Evolutionary conservation across 1,140 invertebrate genomes (phyloP).

Genomic region (Micrasema longulum): DNA sequence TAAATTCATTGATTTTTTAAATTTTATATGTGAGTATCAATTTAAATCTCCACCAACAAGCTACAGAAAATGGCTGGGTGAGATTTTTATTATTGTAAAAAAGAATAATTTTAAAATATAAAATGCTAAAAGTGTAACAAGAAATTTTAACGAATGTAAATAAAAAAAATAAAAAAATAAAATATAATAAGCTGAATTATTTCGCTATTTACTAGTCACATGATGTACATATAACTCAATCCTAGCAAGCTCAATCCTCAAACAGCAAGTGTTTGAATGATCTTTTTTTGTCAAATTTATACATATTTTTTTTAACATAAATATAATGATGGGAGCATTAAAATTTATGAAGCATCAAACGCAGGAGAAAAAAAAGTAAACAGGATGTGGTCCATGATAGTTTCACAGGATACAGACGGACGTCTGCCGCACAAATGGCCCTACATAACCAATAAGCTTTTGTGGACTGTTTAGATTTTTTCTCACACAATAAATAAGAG

Average conservation of each 20-base stretch:
- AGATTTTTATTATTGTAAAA: no score
- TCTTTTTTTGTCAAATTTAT: conserved; percentile 13
- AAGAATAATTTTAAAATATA: no score
- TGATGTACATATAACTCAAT: conserved; percentile 15
- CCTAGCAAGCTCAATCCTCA: not conserved
- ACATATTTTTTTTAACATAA: not conserved
- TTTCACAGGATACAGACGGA: conserved; percentile 12
- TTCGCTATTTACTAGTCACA: not conserved
- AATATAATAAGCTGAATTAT: not conserved
- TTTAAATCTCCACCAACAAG: no score
- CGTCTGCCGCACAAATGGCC: conserved; percentile 27
- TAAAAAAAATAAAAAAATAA: not conserved
- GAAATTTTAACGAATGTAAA: not conserved
- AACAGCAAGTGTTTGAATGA: not conserved
- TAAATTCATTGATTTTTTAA: no score
- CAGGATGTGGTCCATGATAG: conserved; percentile 44
- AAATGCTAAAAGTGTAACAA: no score
- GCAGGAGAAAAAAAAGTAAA: conserved; percentile 36
- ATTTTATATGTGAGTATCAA: no score
- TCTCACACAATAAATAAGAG: conserved; percentile 44
- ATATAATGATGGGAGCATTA: conserved; percentile 48
- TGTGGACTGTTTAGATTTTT: conserved; percentile 41
- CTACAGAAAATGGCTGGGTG: no score
- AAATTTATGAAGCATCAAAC: conserved; percentile 51
- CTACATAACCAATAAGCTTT: conserved; percentile 39